A percentile compares a stretch with the other conserved stretches of the same genome.
Evolutionary conservation across 2,113 vertebrate genomes (phyloP).

Genomic region (Ptyas mucosa): DNA sequence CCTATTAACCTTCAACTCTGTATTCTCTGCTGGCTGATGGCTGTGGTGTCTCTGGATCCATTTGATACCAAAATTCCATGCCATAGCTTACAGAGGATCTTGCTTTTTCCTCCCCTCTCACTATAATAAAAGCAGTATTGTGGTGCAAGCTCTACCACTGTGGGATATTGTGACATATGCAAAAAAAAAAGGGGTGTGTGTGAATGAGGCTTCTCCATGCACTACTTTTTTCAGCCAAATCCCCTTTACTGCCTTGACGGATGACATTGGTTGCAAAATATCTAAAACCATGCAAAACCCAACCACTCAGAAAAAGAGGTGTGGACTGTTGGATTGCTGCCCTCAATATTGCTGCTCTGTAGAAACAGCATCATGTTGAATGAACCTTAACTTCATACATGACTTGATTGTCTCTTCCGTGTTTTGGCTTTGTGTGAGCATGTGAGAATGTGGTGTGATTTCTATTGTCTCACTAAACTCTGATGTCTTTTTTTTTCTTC

Average conservation of each 20-base stretch:
- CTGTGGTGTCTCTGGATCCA: neutral
- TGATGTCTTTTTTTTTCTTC: constrained; percentile 63
- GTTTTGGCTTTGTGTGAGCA: constrained; percentile 36
- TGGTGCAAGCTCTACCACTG: neutral
- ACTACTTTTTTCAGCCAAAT: neutral
- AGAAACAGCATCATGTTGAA: constrained; percentile 15
- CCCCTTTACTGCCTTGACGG: fast-evolving
- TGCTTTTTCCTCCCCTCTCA: neutral
- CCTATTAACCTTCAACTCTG: neutral
- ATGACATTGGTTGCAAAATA: neutral
- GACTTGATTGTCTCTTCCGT: constrained; percentile 1
- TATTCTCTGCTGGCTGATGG: neutral
- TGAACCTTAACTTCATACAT: neutral
- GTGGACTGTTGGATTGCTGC: neutral
- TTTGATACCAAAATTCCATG: neutral
- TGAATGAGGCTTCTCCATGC: neutral
- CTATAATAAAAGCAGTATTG: neutral
- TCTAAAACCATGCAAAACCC: neutral
- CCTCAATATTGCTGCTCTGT: neutral
- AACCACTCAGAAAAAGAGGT: neutral
- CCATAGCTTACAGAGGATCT: neutral
- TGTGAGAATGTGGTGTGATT: constrained; percentile 9
- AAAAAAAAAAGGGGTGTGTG: neutral
- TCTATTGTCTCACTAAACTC: constrained; percentile 61
- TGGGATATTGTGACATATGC: neutral